Conservation (phyloP, 2,113 vertebrate species). For the Pteropus alecto region DNA sequence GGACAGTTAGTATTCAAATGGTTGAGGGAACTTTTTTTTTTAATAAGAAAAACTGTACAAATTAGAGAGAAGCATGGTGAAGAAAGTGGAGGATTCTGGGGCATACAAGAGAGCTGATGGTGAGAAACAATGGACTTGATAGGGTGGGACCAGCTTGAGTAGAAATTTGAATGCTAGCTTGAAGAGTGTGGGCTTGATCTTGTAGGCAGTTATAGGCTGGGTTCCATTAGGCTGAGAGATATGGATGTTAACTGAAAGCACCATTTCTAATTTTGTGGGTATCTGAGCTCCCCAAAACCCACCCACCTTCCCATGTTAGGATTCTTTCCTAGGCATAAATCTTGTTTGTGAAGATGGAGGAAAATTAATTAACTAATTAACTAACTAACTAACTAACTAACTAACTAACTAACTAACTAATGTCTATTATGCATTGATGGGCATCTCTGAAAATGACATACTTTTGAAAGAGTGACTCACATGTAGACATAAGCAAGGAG, state of each 20-base stretch:
- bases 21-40: background rate
- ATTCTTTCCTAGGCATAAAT: background rate
- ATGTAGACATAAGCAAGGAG: background rate
- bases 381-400: background rate
- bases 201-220: background rate
- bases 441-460: background rate
- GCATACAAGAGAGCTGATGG: background rate
- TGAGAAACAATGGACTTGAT: background rate
- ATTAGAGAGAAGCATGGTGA: background rate
- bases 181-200: background rate
- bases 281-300: background rate
- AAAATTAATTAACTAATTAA: background rate
- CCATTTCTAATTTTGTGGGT: background rate
- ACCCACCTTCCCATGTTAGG: background rate
- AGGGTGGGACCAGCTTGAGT: background rate
- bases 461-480: slow-evolving; percentile 26
- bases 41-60: background rate
- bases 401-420: background rate
- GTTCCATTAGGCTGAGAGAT: background rate
- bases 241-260: background rate
- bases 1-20: background rate
- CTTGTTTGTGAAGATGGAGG: background rate
- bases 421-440: background rate
- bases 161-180: background rate
- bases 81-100: background rate